Conservation (phyloP, 2,888 invertebrate genomes). For the Drosophila kuntzei region DNA sequence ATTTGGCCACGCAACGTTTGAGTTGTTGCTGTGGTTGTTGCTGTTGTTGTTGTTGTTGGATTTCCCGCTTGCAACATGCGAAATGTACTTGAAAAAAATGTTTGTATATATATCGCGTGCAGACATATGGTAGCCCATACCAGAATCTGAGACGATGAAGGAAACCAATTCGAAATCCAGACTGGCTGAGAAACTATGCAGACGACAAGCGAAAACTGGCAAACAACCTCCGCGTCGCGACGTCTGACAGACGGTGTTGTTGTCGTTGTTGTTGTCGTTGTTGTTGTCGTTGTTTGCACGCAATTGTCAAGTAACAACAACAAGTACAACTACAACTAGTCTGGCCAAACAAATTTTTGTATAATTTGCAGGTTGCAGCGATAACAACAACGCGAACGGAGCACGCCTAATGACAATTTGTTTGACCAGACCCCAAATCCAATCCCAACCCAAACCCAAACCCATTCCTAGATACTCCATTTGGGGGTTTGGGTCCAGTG, state of each 20-base stretch:
- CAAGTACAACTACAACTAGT: constrained; percentile 56
- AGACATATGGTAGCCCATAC: constrained; percentile 61
- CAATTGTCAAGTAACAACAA: constrained; percentile 75
- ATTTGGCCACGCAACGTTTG: constrained; percentile 56
- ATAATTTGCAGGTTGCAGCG: constrained; percentile 69
- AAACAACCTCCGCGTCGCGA: constrained; percentile 41
- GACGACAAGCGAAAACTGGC: constrained; percentile 58
- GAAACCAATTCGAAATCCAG: constrained; percentile 69
- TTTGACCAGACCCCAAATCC: constrained; percentile 46
- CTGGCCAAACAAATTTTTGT: constrained; percentile 79
- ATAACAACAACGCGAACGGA: constrained; percentile 46
- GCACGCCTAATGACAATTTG: constrained; percentile 77
- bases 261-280: constrained; percentile 24
- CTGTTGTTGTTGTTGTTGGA: constrained; percentile 8
- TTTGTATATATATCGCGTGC: constrained; percentile 71
- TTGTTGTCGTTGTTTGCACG: constrained; percentile 70
- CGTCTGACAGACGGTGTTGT: constrained; percentile 41
- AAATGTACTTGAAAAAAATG: constrained; percentile 69
- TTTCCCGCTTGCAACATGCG: constrained; percentile 47
- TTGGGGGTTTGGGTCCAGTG: constrained; percentile 5
- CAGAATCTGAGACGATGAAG: constrained; percentile 16
- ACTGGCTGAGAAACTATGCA: constrained; percentile 64
- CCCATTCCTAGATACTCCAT: not conserved
- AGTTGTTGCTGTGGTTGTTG: constrained; percentile 11
- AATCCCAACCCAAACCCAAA: constrained; percentile 7